Percentiles rank a stretch among this genome's conserved stretches.
Evolutionary conservation across 2,113 vertebrate genomes (phyloP).

Genomic region (Tyto alba): DNA sequence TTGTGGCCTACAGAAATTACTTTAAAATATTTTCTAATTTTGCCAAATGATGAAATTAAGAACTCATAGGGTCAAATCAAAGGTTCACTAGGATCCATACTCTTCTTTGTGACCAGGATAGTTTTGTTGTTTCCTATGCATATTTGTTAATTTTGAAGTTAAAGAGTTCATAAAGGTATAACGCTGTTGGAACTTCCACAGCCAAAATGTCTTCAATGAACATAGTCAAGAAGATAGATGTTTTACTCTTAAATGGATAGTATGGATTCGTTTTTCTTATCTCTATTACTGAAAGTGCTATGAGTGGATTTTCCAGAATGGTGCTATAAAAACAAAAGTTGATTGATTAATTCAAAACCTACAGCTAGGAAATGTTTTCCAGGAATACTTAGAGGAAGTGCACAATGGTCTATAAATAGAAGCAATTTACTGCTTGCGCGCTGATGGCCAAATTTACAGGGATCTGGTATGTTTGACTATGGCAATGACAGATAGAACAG

Average conservation of each 20-base stretch:
- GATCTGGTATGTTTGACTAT: background rate
- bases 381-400: constrained; percentile 45
- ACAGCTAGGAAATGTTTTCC: constrained; percentile 42
- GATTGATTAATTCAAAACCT: constrained; percentile 71
- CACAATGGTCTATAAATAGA: background rate
- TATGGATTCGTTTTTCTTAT: constrained; percentile 67
- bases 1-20: background rate
- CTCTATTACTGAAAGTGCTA: constrained; percentile 68
- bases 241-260: constrained; percentile 63
- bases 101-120: background rate
- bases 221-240: constrained; percentile 60
- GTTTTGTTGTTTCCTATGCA: background rate
- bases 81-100: background rate
- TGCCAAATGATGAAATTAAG: background rate
- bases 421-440: background rate
- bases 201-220: constrained; percentile 17
- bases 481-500: background rate
- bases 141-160: background rate
- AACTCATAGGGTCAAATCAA: background rate
- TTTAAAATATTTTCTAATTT: background rate
- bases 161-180: background rate
- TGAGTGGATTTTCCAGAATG: constrained; percentile 69
- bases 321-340: constrained; percentile 68
- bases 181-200: background rate
- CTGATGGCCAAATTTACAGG: background rate